Conservation (phyloP, 92 coral and sea anemone species). For the Pocillopora meandrina region DNA sequence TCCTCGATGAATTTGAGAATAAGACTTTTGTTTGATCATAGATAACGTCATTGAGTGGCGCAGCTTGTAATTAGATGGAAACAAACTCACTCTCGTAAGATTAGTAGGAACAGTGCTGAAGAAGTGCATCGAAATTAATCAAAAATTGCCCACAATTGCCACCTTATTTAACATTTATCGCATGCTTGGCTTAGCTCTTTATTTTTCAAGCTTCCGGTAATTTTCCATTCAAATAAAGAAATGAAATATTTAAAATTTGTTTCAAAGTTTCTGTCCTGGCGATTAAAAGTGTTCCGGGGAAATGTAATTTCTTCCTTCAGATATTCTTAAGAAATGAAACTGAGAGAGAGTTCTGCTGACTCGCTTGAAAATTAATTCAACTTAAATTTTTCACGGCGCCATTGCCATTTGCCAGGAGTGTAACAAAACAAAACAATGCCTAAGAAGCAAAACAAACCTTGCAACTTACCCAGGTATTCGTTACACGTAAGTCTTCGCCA, state of each 20-base stretch:
- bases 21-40: background rate
- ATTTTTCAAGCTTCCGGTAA: constrained; percentile 21
- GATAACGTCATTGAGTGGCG: no score
- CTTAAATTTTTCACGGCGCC: background rate
- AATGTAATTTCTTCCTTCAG: background rate
- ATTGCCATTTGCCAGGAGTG: background rate
- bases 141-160: background rate
- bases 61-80: no score
- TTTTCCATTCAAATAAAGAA: background rate
- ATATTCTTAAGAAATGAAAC: background rate
- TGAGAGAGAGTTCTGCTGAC: background rate
- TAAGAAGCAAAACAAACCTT: background rate
- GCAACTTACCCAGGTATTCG: background rate
- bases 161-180: background rate
- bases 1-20: background rate
- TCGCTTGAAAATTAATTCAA: background rate
- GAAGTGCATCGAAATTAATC: background rate
- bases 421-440: background rate
- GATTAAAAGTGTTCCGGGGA: background rate
- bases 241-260: background rate
- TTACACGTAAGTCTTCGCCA: constrained; percentile 8
- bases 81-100: no score
- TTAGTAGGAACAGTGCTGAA: background rate
- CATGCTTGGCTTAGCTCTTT: background rate
- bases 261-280: background rate